Evolutionary conservation across 2,113 vertebrate species (phyloP).

Genomic region (Calidris pygmaea): DNA sequence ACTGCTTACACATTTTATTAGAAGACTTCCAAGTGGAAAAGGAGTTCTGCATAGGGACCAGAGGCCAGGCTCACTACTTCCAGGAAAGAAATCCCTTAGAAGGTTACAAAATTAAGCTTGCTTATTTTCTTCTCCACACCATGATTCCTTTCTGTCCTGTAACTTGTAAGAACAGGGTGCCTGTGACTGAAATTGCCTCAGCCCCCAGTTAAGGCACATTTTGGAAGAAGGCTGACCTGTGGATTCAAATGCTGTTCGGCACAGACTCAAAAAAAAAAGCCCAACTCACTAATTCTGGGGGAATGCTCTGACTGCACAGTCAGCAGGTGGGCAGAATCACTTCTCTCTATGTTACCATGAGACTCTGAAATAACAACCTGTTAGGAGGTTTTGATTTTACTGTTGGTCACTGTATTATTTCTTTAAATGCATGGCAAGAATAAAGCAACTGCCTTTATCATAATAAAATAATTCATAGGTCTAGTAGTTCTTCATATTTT

Average conservation of each 20-base stretch:
- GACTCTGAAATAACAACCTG: not conserved
- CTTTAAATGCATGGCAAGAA: not conserved
- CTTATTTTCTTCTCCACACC: not conserved
- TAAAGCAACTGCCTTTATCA: not conserved
- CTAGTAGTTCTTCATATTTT: not conserved
- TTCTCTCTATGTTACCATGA: not conserved
- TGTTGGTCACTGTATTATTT: not conserved
- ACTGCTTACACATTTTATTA: not conserved
- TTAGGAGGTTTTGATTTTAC: not conserved
- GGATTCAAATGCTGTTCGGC: not conserved
- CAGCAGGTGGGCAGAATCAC: not conserved
- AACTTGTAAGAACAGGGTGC: not conserved
- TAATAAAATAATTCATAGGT: not conserved
- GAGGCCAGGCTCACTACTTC: not conserved
- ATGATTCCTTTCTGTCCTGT: not conserved
- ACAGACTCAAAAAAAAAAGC: not conserved
- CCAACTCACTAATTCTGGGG: not conserved
- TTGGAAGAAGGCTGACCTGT: not conserved
- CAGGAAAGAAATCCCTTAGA: not conserved
- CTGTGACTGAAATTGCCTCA: not conserved
- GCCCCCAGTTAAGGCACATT: not conserved
- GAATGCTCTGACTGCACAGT: not conserved
- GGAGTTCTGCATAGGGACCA: not conserved
- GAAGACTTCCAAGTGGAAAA: not conserved
- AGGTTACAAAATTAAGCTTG: not conserved